Conservation (phyloP, 2,113 vertebrate species). For the Anolis carolinensis region DNA sequence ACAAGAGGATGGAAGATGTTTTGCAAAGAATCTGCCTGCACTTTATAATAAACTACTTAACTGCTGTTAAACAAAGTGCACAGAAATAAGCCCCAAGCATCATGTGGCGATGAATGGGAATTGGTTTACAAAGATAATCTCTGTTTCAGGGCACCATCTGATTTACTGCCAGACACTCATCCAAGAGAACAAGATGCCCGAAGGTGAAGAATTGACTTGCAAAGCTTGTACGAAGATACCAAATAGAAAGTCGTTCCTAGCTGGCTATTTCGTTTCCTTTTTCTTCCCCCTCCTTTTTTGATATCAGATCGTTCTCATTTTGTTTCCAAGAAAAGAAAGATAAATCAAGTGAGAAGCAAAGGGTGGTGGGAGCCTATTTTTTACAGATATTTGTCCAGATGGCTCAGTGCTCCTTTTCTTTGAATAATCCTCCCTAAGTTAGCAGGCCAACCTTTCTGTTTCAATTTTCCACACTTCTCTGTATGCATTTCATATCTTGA, state of each 20-base stretch:
- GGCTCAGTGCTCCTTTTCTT: not conserved
- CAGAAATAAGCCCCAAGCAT: conserved; percentile 5
- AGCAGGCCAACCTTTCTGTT: not conserved
- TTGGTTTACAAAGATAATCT: not conserved
- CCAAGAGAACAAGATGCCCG: not conserved
- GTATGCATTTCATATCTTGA: not conserved
- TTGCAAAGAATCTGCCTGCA: conserved; percentile 14
- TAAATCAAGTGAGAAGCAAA: not conserved
- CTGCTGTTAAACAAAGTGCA: not conserved
- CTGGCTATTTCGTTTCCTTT: not conserved
- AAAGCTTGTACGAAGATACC: not conserved
- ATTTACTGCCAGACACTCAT: not conserved
- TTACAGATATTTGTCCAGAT: not conserved
- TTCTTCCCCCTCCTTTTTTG: not conserved
- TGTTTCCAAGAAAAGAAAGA: not conserved
- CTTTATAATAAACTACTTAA: not conserved
- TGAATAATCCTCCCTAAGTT: not conserved
- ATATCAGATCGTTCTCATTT: not conserved
- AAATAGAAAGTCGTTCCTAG: fast-evolving
- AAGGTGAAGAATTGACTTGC: not conserved
- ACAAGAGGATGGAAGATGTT: not conserved
- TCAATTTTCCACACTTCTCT: not conserved
- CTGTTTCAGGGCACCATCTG: not conserved
- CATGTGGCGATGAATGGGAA: not conserved
- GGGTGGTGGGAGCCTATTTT: not conserved